Conservation (phyloP, 1,140 invertebrate species). For the Sinella curviseta region DNA sequence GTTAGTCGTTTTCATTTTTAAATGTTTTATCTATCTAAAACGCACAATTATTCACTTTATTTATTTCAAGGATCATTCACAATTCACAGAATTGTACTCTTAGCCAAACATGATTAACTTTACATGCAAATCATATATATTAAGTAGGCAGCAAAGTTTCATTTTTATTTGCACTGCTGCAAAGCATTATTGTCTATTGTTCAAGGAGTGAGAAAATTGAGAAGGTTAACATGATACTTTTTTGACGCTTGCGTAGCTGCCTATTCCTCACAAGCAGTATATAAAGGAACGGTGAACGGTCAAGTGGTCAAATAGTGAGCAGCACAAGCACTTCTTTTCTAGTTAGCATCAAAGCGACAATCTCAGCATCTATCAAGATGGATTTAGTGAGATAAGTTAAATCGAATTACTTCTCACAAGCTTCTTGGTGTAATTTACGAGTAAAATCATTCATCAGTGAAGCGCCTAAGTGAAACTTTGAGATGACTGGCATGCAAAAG, state of each 20-base stretch:
- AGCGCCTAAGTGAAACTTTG: no score
- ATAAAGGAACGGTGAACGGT: no score
- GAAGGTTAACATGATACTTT: slow-evolving; percentile 15
- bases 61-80: background rate
- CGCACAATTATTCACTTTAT: background rate
- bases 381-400: no score
- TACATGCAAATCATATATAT: background rate
- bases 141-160: background rate
- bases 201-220: background rate
- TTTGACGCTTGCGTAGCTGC: no score
- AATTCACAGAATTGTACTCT: slow-evolving; percentile 7
- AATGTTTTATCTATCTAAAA: background rate
- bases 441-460: no score
- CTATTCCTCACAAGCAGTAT: no score
- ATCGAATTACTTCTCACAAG: no score
- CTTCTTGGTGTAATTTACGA: no score
- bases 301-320: slow-evolving; percentile 3
- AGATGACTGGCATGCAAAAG: no score
- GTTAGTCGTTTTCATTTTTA: background rate
- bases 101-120: background rate
- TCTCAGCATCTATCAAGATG: no score
- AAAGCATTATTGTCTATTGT: background rate
- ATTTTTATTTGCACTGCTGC: background rate
- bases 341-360: no score
- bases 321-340: no score